Conservation (phyloP, 2,113 vertebrate species). For the Leptocoma aspasia region DNA sequence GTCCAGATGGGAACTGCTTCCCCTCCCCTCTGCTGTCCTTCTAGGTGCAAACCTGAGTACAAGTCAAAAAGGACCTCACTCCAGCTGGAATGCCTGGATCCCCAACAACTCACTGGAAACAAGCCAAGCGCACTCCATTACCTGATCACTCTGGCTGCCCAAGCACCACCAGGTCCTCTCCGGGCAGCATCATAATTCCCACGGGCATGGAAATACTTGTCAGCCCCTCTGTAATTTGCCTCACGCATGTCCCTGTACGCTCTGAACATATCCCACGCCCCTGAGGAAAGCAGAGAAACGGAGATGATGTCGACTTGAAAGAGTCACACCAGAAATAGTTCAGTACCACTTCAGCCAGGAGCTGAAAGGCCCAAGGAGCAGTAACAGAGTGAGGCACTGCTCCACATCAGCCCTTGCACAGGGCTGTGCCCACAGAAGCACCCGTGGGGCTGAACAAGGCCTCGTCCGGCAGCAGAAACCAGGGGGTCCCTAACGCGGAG, state of each 20-base stretch:
- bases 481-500: rapidly evolving
- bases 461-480: not conserved
- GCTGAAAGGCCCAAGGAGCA: not conserved
- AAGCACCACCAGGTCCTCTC: constrained; percentile 42
- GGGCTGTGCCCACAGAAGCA: not conserved
- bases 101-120: not conserved
- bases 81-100: not conserved
- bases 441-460: not conserved
- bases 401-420: not conserved
- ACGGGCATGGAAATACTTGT: constrained; percentile 64
- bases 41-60: not conserved
- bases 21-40: not conserved
- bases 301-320: not conserved
- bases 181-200: constrained; percentile 50
- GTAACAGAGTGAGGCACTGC: not conserved
- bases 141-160: constrained; percentile 47
- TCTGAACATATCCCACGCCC: not conserved
- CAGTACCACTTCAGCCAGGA: not conserved
- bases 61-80: not conserved
- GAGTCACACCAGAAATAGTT: not conserved
- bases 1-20: not conserved
- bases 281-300: not conserved
- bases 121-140: not conserved
- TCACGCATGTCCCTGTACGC: constrained; percentile 27
- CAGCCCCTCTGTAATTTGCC: not conserved